Conservation (phyloP, 2,113 vertebrate genomes). For the Trematomus loennbergii region DNA sequence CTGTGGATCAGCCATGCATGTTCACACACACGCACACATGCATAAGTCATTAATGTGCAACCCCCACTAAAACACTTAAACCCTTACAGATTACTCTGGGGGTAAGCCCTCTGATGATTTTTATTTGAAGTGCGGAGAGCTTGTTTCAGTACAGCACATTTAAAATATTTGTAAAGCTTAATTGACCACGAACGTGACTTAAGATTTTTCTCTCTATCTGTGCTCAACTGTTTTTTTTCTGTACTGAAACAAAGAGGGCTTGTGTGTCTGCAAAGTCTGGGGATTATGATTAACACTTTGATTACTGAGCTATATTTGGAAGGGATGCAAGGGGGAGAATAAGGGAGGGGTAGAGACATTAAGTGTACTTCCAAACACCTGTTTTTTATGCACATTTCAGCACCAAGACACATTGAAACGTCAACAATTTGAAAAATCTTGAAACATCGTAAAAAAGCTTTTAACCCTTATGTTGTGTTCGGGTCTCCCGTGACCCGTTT, state of each 20-base stretch:
- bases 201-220: conserved; percentile 66
- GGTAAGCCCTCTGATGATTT: conserved; percentile 70
- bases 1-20: conserved; percentile 49
- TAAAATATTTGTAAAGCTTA: conserved; percentile 78
- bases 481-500: no score
- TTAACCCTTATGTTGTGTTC: no score
- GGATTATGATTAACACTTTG: conserved; percentile 69
- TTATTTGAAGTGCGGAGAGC: conserved; percentile 73
- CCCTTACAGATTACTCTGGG: conserved; percentile 69
- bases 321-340: conserved; percentile 23
- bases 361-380: no score
- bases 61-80: conserved; percentile 72
- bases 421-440: no score
- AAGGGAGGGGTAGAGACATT: background rate
- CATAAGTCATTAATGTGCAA: conserved; percentile 71
- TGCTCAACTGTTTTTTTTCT: conserved; percentile 37
- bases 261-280: conserved; percentile 61
- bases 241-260: conserved; percentile 66
- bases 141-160: conserved; percentile 67
- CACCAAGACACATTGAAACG: no score
- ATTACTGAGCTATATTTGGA: conserved; percentile 33
- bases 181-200: conserved; percentile 76
- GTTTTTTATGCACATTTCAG: no score
- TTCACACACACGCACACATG: conserved; percentile 58
- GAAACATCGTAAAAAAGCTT: no score